Conservation (phyloP, 1,140 invertebrate species). For the Bombus confusus region DNA sequence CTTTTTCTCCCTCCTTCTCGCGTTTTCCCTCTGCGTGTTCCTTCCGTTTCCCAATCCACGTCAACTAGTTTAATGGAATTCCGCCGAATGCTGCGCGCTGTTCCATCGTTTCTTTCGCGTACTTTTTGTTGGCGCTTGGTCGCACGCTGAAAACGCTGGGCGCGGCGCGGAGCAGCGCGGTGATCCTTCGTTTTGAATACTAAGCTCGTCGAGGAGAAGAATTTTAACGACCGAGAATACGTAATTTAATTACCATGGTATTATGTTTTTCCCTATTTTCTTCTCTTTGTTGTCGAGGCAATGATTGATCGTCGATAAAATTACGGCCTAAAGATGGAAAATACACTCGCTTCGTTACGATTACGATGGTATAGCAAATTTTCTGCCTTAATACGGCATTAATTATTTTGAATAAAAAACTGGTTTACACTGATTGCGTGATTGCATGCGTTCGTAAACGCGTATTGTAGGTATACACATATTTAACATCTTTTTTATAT, state of each 20-base stretch:
- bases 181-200: conserved; percentile 18
- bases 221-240: conserved; percentile 5
- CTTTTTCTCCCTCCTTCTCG: conserved; percentile 27
- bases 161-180: neutral
- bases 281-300: neutral
- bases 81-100: conserved; percentile 37
- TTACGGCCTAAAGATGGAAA: neutral
- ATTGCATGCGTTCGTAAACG: no score
- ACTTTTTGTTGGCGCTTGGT: conserved; percentile 12
- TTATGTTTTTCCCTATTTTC: neutral
- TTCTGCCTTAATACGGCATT: neutral
- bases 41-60: conserved; percentile 55
- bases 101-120: conserved; percentile 24
- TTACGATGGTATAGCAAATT: neutral
- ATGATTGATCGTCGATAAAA: neutral
- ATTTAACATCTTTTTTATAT: neutral
- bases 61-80: conserved; percentile 65
- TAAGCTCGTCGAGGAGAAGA: conserved; percentile 24
- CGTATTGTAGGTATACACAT: no score
- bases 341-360: neutral
- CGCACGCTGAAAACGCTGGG: neutral
- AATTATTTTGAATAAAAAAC: no score
- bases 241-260: conserved; percentile 15
- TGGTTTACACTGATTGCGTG: no score
- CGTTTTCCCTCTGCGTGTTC: conserved; percentile 41